Percentiles rank a stretch among this genome's conserved stretches.
Conservation (phyloP, 2,888 invertebrate species). For the Brachynemurus nebulosus region DNA sequence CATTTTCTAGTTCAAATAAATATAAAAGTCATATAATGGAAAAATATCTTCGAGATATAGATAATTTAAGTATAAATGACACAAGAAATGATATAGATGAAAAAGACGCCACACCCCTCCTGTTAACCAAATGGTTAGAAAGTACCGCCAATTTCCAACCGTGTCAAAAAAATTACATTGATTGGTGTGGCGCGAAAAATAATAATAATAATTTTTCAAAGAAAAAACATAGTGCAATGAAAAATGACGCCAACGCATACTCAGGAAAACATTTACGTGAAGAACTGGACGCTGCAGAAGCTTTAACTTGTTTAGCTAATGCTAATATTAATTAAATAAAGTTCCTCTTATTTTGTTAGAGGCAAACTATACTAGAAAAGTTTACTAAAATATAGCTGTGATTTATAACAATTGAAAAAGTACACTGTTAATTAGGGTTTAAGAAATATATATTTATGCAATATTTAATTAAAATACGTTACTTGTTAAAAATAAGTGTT, state of each 20-base stretch:
- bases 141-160: slow-evolving; percentile 62
- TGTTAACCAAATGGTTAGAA: slow-evolving; percentile 61
- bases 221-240: slow-evolving; percentile 13
- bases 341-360: no score
- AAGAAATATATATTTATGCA: not conserved
- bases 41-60: slow-evolving; percentile 37
- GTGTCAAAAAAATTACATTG: slow-evolving; percentile 53
- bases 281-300: slow-evolving; percentile 63
- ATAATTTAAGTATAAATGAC: slow-evolving; percentile 15
- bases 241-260: slow-evolving; percentile 13
- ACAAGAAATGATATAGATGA: slow-evolving; percentile 9
- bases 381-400: not conserved
- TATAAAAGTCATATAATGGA: slow-evolving; percentile 46
- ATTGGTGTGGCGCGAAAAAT: slow-evolving; percentile 37
- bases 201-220: slow-evolving; percentile 23
- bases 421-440: not conserved
- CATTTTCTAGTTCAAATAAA: slow-evolving; percentile 30
- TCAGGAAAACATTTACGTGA: slow-evolving; percentile 44
- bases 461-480: no score
- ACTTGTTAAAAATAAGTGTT: no score
- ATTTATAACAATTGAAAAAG: slow-evolving; percentile 2
- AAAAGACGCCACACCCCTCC: slow-evolving; percentile 34
- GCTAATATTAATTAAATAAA: slow-evolving; percentile 18
- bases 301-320: slow-evolving; percentile 50
- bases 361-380: not conserved